Percentiles rank a stretch among this genome's conserved stretches.
These are phyloP conservation scores for Papilio polytes DNA, from an alignment of 1,140 invertebrate genomes.

Conservation along the genomic window DNA sequence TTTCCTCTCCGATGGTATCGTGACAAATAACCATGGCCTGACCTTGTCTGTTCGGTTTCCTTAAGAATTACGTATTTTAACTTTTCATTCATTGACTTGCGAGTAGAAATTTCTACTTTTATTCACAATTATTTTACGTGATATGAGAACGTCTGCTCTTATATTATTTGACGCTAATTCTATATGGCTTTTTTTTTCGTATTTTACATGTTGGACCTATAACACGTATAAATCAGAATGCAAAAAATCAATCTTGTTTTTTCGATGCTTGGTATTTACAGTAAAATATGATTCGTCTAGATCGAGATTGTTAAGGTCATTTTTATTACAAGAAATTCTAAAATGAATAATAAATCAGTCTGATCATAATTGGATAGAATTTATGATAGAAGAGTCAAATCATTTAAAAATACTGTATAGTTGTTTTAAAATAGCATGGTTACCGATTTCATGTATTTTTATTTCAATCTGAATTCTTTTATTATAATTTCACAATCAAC, in stretches of 20 bases:
- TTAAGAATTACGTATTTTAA: conserved; percentile 8
- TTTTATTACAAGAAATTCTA: neutral
- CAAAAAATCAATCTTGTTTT: neutral
- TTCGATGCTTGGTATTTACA: neutral
- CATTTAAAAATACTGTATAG: neutral
- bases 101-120: neutral
- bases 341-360: neutral
- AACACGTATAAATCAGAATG: neutral
- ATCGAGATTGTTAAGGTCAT: neutral
- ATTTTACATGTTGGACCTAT: neutral
- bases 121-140: neutral
- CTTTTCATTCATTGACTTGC: neutral
- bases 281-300: neutral
- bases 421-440: neutral
- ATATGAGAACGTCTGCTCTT: neutral
- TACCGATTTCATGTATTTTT: neutral
- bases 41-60: neutral
- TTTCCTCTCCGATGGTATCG: neutral
- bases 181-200: neutral
- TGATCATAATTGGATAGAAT: neutral
- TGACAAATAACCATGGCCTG: conserved; percentile 24
- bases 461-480: neutral
- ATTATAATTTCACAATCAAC: neutral
- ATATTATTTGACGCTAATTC: neutral
- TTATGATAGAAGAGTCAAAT: neutral